Base-by-base conservation (phyloP, 2,888 invertebrate species). In the Dolomedes plantarius region DNA sequence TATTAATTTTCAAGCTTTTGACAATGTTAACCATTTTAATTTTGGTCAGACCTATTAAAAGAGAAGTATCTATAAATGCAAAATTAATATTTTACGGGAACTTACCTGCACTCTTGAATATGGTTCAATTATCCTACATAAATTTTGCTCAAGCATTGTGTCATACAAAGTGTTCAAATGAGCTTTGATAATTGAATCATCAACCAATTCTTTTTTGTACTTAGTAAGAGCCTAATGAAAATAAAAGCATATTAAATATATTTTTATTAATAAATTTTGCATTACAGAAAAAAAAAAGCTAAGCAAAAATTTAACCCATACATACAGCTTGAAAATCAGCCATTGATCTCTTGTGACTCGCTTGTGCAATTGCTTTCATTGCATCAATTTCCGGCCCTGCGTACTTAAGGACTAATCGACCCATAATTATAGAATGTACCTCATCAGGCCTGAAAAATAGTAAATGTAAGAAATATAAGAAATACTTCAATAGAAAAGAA, bases 121-220 rank as follows among this genome's bases (percentile, higher is more conserved):
- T 0, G 99, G 99, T 92, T 99, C 99, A 88, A 99, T 99, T 90
- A 99, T 97, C 89, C 99, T 94, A 92, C 97, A 98, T 90, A 99
- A 93, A 93, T 99, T 99, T 92, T 99, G 99, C 92, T 99, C 99
- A 91, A 99, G 93, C 96, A 99, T 98, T 89, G 97, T 98, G 91
- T 99, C 99, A 91, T 99, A 99, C 46, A 99, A 93, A 16, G 98
- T 97, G 87, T 97, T 97, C 89, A 99, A 94, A 92, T 99, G 99
- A 89, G 98, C 97, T 90, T 97, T 94, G 5, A 99, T 98, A 86
- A 99, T 98, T 76, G 97, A 95, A 93, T 99, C 99, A 90, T 98
- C 96, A 90, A 96, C 96, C 78, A 99, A 92, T 92, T 99, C 97
- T 81, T 94, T 94, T 90, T 96, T 95, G 91, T 95, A 99, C 41